Evolutionary conservation across 1,140 invertebrate species (phyloP), one percentile per base, ranked within the genome.

Genomic region (Zaprionus ornatus): DNA sequence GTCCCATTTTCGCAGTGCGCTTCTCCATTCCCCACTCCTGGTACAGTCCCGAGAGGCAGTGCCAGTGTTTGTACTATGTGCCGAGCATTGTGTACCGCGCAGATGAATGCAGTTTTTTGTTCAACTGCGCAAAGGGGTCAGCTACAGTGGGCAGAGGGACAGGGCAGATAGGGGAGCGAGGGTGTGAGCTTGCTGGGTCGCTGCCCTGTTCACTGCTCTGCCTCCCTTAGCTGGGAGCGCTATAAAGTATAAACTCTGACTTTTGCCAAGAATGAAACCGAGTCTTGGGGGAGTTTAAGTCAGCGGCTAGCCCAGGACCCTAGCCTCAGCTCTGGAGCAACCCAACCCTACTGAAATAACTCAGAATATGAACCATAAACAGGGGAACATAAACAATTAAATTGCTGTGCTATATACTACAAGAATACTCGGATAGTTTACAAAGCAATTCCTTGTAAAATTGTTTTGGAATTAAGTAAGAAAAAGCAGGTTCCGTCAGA

Each of bases 101-200:
- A 77, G 77, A 85, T 84, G 81, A 85, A 84, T 84, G 82, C 82
- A 84, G 82, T 67, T 80, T 71, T 72, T 88, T 80, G 48, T 88
- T 68, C 48, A 63, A 67, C 52, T 50, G 64, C 70, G 80, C 77
- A 77, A 66, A 77, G 82, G 82, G 80, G 55, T 77, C 74, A 74
- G 3, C 60, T 25, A 12, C 32, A 25, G 17, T 0, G 60, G 54
- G 17, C 12, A 29, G 48, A 27, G 57, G 57, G 50, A 56, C 1
- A 25, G n/a, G 59, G 29, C 12, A 17, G n/a, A 13, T 0, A n/a
- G 57, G 15, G 37, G 29, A 15, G 29, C 54, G 45, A 19, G 15
- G 19, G 50, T 10, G 12, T n/a, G 21, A 27, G 21, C 23, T 54
- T 15, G 29, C 25, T 63, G 77, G 77, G 69, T 80, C 67, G 80